Conservation (phyloP, 30 jellyfish, hydroid and myxozoan species). For the Turritopsis rubra region DNA sequence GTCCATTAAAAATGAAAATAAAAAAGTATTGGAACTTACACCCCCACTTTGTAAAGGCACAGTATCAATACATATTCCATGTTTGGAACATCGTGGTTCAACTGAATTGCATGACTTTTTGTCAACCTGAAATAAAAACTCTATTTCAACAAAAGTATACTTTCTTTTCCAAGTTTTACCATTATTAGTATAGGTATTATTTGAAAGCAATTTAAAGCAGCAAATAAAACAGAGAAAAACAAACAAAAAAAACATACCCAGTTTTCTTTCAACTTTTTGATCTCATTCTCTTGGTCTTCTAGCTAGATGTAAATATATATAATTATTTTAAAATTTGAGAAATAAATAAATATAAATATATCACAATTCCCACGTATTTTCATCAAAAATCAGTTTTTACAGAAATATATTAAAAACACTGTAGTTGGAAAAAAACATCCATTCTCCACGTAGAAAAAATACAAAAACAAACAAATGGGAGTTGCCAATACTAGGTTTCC, state of each 20-base stretch:
- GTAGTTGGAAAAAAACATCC: too few species aligned
- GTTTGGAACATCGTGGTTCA: neutral
- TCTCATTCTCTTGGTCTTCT: neutral
- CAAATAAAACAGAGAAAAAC: neutral
- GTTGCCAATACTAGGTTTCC: too few species aligned
- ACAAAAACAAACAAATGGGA: too few species aligned
- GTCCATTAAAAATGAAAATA: neutral
- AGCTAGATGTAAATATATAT: neutral
- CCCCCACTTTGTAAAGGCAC: neutral
- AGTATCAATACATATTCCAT: slow-evolving; percentile 2
- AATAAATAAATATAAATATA: too few species aligned
- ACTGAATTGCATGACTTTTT: neutral
- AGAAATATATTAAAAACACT: too few species aligned
- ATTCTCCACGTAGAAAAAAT: too few species aligned
- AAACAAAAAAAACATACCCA: neutral
- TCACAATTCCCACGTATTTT: too few species aligned
- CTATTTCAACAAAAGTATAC: neutral
- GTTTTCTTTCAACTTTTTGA: neutral
- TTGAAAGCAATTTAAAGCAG: neutral
- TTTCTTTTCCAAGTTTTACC: neutral
- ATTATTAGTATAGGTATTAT: too few species aligned
- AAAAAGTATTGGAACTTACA: neutral
- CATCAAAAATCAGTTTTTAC: too few species aligned
- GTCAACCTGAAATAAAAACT: neutral
- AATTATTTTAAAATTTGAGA: too few species aligned